A percentile compares a stretch with the other conserved stretches of the same genome.
phyloP scores from a whole-genome alignment of 2,113 vertebrate species.

The Pelmatolapia mariae region DNA sequence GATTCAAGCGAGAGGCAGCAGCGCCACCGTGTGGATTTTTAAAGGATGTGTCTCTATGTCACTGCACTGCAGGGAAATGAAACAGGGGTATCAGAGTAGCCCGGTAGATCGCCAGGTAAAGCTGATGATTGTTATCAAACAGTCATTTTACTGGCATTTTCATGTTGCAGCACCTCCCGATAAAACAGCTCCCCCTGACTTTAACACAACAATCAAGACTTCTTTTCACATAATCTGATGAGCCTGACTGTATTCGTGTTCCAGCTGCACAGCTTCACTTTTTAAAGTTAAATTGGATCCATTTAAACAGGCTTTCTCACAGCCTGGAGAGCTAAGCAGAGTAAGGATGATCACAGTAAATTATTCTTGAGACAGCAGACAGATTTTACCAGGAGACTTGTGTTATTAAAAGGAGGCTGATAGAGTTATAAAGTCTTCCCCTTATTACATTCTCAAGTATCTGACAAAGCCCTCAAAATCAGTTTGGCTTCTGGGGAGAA shows the following conservation, averaged over 20 bases:
- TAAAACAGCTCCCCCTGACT: background rate
- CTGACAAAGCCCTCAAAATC: background rate
- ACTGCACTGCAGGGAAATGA: conserved; percentile 21
- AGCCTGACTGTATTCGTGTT: background rate
- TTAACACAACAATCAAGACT: background rate
- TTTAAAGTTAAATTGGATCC: background rate
- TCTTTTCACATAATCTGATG: background rate
- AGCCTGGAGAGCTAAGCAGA: background rate
- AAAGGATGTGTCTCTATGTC: background rate
- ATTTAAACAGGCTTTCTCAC: background rate
- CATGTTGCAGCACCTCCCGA: background rate
- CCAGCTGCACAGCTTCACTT: background rate
- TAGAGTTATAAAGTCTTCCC: background rate
- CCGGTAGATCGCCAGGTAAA: background rate
- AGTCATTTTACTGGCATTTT: background rate
- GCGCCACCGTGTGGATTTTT: conserved; percentile 56
- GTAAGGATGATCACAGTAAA: background rate
- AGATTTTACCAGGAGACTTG: background rate
- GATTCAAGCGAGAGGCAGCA: conserved; percentile 3
- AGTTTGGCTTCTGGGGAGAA: background rate
- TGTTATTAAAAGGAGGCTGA: conserved; percentile 17
- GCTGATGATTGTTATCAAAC: background rate
- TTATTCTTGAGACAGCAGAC: background rate
- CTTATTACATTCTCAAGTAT: background rate
- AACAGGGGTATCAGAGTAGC: background rate